phyloP scores from a whole-genome alignment of 2,797 vertebrate species.

The Lithobates pipiens region DNA sequence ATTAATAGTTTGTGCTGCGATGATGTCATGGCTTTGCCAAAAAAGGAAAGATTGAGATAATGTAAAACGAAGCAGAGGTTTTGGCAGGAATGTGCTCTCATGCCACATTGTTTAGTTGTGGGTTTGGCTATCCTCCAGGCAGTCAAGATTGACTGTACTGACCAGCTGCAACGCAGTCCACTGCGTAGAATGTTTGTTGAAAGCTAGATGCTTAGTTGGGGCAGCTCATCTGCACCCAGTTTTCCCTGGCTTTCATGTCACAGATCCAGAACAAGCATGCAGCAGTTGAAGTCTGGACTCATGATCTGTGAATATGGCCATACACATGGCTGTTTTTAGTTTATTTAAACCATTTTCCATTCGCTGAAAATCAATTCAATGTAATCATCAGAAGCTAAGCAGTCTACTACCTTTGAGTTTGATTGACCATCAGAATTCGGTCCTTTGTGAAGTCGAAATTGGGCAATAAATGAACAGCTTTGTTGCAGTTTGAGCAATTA shows the following conservation, averaged over 20 bases:
- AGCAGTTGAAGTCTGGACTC: neutral
- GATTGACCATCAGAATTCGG: too few relatives aligned
- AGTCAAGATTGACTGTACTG: conserved; percentile 72
- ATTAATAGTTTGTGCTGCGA: conserved; percentile 66
- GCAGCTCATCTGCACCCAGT: neutral
- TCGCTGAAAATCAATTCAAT: neutral
- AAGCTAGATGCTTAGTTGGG: conserved; percentile 5
- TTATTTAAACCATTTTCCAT: neutral
- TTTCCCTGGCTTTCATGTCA: neutral
- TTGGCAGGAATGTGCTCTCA: conserved; percentile 67
- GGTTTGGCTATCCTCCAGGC: conserved; percentile 71
- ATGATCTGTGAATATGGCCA: neutral
- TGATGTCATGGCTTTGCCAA: conserved; percentile 72
- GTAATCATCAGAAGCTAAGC: neutral
- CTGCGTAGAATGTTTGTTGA: conserved; percentile 55
- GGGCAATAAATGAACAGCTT: too few relatives aligned
- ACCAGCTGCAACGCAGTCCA: conserved; percentile 74
- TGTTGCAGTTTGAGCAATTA: too few relatives aligned
- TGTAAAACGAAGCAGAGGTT: conserved; percentile 64
- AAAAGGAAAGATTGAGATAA: conserved; percentile 68
- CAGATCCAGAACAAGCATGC: neutral
- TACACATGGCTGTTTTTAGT: neutral
- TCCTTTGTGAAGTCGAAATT: too few relatives aligned
- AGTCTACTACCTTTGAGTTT: too few relatives aligned
- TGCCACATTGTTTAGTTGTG: conserved; percentile 70